Base-by-base conservation (phyloP, 2,888 invertebrate genomes). In the Crioceris asparagi region DNA sequence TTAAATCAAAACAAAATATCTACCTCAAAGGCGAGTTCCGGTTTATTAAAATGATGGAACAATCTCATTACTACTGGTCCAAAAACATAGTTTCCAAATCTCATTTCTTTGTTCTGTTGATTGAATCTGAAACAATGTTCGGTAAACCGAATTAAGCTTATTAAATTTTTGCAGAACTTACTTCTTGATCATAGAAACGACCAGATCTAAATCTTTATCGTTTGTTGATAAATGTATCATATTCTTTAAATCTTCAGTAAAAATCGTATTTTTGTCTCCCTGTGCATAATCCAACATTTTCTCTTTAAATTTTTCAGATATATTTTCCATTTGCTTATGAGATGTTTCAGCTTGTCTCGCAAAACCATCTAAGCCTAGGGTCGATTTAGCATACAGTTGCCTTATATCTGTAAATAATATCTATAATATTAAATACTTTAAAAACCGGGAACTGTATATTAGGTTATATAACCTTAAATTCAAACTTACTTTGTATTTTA, bases 221-320 rank as follows among this genome's bases (percentile, higher is more conserved):
- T 70, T 71, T 41, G 79, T 74, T 2, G 74, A 73, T 35, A 87
- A 59, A 54, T 86, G 79, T 3, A 83, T 57, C 75, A 86, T 81
- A 56, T 82, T 83, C 60, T 86, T 87, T 8, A 88, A 64, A 62
- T 88, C 88, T 65, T 87, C 87, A 4, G 86, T 84, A 54, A 86
- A 88, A 45, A 88, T 72, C 72, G 84, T 75, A 47, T 71, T 71
- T 0, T 67, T 59, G 1, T 71, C 61, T 11, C 72, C 66, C 3
- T 61, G 49, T 1, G 74, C 64, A 57, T 75, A 79, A 35, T 77
- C 74, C 8, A 52, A 60, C 83, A 88, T 85, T 65, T 84, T 83
- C 1, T 58, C 50, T 39, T 71, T 70, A 58, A 87, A 87, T 44
- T 76, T 77, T 1, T 78, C 77, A 18, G 68, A 56, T 46, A 77